Evolutionary conservation across 1,140 invertebrate species (phyloP).

Genomic region (Hermatobates lingyangjiaoensis): DNA sequence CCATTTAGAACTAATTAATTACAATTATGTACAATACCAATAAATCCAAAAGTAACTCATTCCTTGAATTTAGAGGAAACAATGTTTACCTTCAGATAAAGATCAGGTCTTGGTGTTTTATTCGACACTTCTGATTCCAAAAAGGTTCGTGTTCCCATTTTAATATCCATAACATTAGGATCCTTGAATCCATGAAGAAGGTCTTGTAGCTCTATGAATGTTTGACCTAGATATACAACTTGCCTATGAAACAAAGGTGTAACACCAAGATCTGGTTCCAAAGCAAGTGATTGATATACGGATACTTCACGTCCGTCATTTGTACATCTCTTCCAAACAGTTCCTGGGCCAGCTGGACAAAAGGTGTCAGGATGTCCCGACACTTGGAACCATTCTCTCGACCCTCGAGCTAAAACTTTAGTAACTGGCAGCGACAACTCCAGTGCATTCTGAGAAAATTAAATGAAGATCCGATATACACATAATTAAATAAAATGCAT

Average conservation of each 20-base stretch:
- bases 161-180: conserved; percentile 81
- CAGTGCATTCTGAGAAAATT: conserved; percentile 73
- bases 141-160: conserved; percentile 83
- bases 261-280: conserved; percentile 54
- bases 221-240: conserved; percentile 66
- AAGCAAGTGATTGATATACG: conserved; percentile 62
- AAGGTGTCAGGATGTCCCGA: conserved; percentile 84
- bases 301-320: conserved; percentile 40
- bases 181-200: conserved; percentile 65
- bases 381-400: conserved; percentile 74
- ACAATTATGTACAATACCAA: too few species aligned
- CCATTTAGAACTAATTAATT: too few species aligned
- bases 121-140: conserved; percentile 85
- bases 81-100: conserved; percentile 65
- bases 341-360: conserved; percentile 74
- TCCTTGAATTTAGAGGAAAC: too few species aligned
- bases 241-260: conserved; percentile 76
- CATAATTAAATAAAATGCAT: too few species aligned
- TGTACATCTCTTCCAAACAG: conserved; percentile 22
- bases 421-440: conserved; percentile 81
- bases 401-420: conserved; percentile 46
- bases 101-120: conserved; percentile 47
- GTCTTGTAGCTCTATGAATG: conserved; percentile 79
- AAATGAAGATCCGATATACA: too few species aligned
- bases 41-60: too few species aligned